These are phyloP conservation scores for Euwallacea similis DNA, from an alignment of 1,140 invertebrate genomes.

Conservation along the genomic window DNA sequence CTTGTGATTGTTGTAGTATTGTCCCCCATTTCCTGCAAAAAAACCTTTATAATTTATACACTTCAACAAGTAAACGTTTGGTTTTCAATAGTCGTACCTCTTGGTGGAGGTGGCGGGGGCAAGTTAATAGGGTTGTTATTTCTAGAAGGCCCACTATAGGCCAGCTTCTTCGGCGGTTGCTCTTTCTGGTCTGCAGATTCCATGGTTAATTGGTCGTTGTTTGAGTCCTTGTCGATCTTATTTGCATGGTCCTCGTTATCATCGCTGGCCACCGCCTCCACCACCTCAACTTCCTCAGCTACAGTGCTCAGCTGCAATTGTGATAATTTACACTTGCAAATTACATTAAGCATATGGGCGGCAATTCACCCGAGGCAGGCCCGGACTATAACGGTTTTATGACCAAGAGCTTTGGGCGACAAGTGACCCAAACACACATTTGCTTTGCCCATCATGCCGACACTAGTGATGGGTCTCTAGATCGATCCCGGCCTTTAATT, in stretches of 20 bases:
- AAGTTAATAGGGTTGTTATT: constrained; percentile 45
- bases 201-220: constrained; percentile 67
- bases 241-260: constrained; percentile 56
- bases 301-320: constrained; percentile 54
- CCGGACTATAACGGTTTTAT: constrained; percentile 51
- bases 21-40: constrained; percentile 41
- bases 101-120: constrained; percentile 44
- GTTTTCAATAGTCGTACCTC: constrained; percentile 8
- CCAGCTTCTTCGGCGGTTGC: constrained; percentile 55
- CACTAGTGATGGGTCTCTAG: constrained; percentile 24
- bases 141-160: constrained; percentile 57
- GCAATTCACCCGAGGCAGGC: constrained; percentile 46
- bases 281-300: constrained; percentile 67
- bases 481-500: constrained; percentile 7
- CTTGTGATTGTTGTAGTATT: constrained; percentile 53
- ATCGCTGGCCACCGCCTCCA: constrained; percentile 63
- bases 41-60: constrained; percentile 1
- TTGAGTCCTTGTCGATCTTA: constrained; percentile 50
- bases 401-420: constrained; percentile 47
- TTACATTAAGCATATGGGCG: constrained; percentile 43
- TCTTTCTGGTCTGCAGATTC: constrained; percentile 65
- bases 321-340: not conserved
- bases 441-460: constrained; percentile 35
- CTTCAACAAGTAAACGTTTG: not conserved
- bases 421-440: constrained; percentile 49